These are phyloP conservation scores for Oligia latruncula DNA, from an alignment of 2,888 invertebrate species.

Conservation along the genomic window DNA sequence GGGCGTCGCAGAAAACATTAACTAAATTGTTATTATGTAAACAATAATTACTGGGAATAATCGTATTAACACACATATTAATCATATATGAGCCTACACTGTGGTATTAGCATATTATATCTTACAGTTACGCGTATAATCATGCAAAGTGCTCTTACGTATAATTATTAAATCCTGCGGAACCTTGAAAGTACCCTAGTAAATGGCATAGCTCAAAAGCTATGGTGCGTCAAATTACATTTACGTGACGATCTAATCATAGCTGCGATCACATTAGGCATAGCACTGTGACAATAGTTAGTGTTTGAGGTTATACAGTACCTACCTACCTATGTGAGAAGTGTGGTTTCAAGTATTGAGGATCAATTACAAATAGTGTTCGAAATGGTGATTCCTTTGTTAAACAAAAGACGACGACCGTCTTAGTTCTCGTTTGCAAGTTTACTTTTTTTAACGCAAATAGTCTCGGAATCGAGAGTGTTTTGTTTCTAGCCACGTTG, in stretches of 20 bases:
- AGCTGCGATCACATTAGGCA: conserved; percentile 19
- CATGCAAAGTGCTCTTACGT: conserved; percentile 66
- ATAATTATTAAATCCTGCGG: conserved; percentile 66
- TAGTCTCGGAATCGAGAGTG: background rate
- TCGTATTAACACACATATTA: conserved; percentile 61
- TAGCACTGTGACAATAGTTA: background rate
- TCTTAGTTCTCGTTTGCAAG: background rate
- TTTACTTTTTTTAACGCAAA: background rate
- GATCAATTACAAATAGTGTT: background rate
- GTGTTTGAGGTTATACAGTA: background rate
- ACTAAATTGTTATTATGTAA: conserved; percentile 52
- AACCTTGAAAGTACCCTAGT: conserved; percentile 53
- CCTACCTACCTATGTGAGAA: background rate
- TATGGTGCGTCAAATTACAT: conserved; percentile 63
- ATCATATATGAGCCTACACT: conserved; percentile 45
- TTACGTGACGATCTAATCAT: conserved; percentile 47
- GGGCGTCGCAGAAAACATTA: conserved; percentile 37
- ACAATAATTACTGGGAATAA: conserved; percentile 59
- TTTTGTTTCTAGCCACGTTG: background rate
- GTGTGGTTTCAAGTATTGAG: background rate
- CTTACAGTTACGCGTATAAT: conserved; percentile 57
- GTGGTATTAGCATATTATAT: conserved; percentile 60
- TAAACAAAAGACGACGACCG: background rate
- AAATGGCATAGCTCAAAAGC: conserved; percentile 55
- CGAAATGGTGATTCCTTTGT: background rate